Percentiles rank a stretch among this genome's conserved stretches.
phyloP scores from a whole-genome alignment of 1,140 invertebrate species.

The Yoshiicerus persimilis region DNA sequence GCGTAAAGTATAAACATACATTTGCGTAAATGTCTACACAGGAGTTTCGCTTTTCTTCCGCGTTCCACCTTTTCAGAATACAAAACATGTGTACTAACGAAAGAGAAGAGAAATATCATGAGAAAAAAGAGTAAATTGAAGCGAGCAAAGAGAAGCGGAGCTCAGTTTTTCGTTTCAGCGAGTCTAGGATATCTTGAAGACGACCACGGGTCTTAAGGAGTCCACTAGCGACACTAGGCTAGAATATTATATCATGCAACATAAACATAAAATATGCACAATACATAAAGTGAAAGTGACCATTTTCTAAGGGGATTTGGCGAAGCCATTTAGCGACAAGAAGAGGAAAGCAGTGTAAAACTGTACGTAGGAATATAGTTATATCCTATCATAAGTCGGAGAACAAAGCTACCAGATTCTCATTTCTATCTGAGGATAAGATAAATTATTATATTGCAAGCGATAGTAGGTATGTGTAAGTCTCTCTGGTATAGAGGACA shows the following conservation, averaged over 20 bases:
- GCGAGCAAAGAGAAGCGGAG: not conserved
- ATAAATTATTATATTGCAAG: not conserved
- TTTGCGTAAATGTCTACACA: not conserved
- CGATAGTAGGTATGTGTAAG: not conserved
- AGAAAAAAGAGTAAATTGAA: not conserved
- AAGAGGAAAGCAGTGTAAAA: not conserved
- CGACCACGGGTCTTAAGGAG: not conserved
- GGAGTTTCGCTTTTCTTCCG: not conserved
- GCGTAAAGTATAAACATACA: not conserved
- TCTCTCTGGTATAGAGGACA: too few species aligned
- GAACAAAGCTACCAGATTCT: not conserved
- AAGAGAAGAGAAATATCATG: not conserved
- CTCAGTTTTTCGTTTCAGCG: not conserved
- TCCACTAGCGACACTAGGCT: not conserved
- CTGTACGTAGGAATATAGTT: not conserved
- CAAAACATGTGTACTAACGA: not conserved
- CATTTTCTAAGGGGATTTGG: constrained; percentile 25
- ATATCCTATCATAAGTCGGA: not conserved
- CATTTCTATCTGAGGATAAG: not conserved
- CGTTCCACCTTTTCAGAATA: constrained; percentile 4
- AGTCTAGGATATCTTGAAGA: not conserved
- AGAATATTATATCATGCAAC: not conserved
- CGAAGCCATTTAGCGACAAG: not conserved
- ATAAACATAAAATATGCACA: constrained; percentile 23
- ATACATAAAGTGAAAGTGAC: constrained; percentile 28